Evolutionary conservation across 2,888 invertebrate species (phyloP).

Genomic region (Diadegma fenestrale): DNA sequence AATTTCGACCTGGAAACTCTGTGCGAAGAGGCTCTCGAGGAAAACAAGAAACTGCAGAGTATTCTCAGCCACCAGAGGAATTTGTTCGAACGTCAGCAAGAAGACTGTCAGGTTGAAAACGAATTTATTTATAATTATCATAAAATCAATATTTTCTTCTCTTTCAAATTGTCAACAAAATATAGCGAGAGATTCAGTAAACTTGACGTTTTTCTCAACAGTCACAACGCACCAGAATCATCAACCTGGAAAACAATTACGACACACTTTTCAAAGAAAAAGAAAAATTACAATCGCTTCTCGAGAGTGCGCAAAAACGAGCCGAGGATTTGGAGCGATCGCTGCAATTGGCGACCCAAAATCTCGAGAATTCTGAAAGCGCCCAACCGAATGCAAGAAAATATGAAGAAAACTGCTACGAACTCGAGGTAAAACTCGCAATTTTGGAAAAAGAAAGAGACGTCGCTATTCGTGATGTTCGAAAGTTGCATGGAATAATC

Average conservation of each 20-base stretch:
- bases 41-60: conserved; percentile 93
- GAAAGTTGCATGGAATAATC: conserved; percentile 91
- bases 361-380: conserved; percentile 83
- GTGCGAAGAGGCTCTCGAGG: conserved; percentile 92
- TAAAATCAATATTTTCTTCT: too few relatives aligned
- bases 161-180: conserved; percentile 85
- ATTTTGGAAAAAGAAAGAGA: conserved; percentile 92
- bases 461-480: conserved; percentile 91
- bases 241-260: conserved; percentile 91
- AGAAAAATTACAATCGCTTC: conserved; percentile 92
- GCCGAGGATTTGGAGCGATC: conserved; percentile 92
- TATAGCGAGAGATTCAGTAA: not conserved
- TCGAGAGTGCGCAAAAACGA: conserved; percentile 93
- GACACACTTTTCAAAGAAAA: conserved; percentile 92
- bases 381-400: conserved; percentile 82
- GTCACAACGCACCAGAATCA: conserved; percentile 89
- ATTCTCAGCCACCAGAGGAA: conserved; percentile 87
- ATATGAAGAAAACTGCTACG: conserved; percentile 88
- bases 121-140: too few relatives aligned
- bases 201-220: conserved; percentile 71
- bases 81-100: conserved; percentile 82
- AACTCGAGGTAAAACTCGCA: conserved; percentile 90
- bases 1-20: conserved; percentile 93
- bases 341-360: conserved; percentile 86
- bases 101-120: conserved; percentile 83